Evolutionary conservation across 1,140 invertebrate genomes (phyloP).

Genomic region (Pseudomyrmex cubaensis): DNA sequence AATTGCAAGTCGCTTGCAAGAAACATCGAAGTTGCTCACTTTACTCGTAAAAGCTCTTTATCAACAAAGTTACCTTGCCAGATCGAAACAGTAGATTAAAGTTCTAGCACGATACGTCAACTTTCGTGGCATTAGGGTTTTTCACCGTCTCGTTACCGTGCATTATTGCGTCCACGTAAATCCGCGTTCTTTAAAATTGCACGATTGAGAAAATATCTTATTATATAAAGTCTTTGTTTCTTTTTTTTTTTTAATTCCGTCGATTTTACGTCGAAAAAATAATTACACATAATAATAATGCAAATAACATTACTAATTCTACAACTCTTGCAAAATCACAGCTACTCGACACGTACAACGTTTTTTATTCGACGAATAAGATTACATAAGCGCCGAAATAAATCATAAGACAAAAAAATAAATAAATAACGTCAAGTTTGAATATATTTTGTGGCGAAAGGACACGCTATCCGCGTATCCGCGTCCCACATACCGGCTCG

Average conservation of each 20-base stretch:
- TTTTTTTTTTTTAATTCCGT: background rate
- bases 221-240: background rate
- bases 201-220: conserved; percentile 1
- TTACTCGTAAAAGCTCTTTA: conserved; percentile 51
- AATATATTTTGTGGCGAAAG: conserved; percentile 39
- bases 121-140: conserved; percentile 36
- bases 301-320: background rate
- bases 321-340: background rate
- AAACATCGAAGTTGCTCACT: conserved; percentile 55
- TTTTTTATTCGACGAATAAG: background rate
- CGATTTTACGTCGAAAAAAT: background rate
- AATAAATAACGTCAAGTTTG: background rate
- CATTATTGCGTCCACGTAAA: conserved; percentile 50
- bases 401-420: background rate
- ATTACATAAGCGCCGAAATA: background rate
- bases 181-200: conserved; percentile 4
- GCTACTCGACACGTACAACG: background rate
- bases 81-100: conserved; percentile 51
- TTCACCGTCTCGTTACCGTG: conserved; percentile 48
- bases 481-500: conserved; percentile 55
- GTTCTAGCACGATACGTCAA: conserved; percentile 40
- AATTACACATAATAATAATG: background rate
- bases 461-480: conserved; percentile 53
- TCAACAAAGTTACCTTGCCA: conserved; percentile 44
- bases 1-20: conserved; percentile 47